Evolutionary conservation across 2,797 vertebrate species (phyloP).

Genomic region (Glyptemys insculpta): DNA sequence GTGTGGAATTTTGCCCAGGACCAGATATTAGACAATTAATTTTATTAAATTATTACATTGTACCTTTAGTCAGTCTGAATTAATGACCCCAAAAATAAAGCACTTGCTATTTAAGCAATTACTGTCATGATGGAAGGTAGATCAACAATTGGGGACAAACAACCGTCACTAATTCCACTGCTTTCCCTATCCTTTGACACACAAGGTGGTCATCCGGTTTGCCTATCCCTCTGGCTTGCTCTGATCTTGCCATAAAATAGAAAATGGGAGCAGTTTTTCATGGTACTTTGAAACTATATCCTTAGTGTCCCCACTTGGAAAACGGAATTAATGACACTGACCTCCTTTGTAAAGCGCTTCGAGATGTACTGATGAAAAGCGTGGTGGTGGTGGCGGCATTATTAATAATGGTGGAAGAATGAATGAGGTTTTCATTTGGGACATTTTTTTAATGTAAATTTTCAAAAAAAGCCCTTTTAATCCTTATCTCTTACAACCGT

Average conservation of each 20-base stretch:
- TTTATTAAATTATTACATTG: too few relatives aligned
- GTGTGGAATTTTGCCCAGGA: too few relatives aligned
- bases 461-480: background rate
- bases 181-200: too few relatives aligned
- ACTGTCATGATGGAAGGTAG: too few relatives aligned
- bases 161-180: too few relatives aligned
- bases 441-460: background rate
- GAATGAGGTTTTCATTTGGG: background rate
- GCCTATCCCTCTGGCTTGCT: background rate
- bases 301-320: background rate
- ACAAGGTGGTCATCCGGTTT: too few relatives aligned
- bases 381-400: background rate
- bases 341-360: background rate
- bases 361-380: background rate
- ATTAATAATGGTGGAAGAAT: background rate
- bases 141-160: too few relatives aligned
- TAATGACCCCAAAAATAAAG: too few relatives aligned
- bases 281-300: background rate
- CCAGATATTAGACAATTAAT: too few relatives aligned
- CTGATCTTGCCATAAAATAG: background rate
- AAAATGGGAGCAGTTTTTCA: background rate
- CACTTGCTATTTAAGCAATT: too few relatives aligned
- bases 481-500: background rate
- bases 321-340: background rate
- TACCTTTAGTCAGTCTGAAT: too few relatives aligned